Evolutionary conservation across 2,888 invertebrate genomes (phyloP).

Genomic region (Melinopterus prodromus): DNA sequence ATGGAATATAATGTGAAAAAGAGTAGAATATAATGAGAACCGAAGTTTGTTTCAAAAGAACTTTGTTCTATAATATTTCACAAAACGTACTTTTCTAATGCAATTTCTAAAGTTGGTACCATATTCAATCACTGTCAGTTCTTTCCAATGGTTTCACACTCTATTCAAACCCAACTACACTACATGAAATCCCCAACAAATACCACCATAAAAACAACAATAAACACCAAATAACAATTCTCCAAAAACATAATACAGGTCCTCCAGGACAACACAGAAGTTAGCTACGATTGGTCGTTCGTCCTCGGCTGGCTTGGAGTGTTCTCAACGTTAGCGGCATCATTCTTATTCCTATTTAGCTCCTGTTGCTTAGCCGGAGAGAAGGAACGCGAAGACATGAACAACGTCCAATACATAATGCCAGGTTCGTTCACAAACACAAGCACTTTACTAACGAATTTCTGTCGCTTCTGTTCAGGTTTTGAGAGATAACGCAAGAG

Average conservation of each 20-base stretch:
- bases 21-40: too few species aligned
- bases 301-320: constrained; percentile 85
- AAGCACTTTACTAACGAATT: constrained; percentile 36
- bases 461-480: constrained; percentile 65
- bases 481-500: constrained; percentile 84
- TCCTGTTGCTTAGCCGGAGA: constrained; percentile 82
- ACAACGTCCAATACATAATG: constrained; percentile 89
- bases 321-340: constrained; percentile 76
- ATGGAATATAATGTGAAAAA: constrained; percentile 23
- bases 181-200: not conserved
- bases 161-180: too few species aligned
- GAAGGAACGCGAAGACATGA: constrained; percentile 75
- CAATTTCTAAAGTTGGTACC: too few species aligned
- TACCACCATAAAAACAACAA: not conserved
- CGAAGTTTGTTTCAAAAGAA: too few species aligned
- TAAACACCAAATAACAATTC: not conserved
- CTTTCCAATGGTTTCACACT: too few species aligned
- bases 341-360: constrained; percentile 81
- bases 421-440: constrained; percentile 68
- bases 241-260: constrained; percentile 61
- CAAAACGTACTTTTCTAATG: too few species aligned
- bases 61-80: too few species aligned
- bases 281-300: constrained; percentile 88
- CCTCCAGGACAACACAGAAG: constrained; percentile 75
- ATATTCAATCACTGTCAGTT: too few species aligned